Conservation (phyloP, 2,797 vertebrate genomes). For the Peromyscus aztecus region DNA sequence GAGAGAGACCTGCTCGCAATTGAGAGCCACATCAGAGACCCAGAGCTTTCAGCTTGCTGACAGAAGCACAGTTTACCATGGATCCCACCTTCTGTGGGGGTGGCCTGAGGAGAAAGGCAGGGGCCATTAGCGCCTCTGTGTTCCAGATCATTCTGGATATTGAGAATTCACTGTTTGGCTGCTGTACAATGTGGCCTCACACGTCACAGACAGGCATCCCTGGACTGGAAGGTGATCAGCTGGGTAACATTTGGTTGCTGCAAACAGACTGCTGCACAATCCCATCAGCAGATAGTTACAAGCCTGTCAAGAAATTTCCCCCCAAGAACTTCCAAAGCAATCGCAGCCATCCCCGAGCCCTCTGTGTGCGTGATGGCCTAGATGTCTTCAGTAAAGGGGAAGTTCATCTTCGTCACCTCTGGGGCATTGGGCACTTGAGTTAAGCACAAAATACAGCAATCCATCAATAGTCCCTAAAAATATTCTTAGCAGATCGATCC, state of each 20-base stretch:
- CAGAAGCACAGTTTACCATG: slow-evolving; percentile 64
- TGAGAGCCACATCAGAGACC: slow-evolving; percentile 81
- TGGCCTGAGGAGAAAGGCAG: background rate
- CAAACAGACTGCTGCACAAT: background rate
- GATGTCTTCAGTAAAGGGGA: slow-evolving; percentile 75
- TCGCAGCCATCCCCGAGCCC: background rate
- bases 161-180: background rate
- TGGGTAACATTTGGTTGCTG: rapidly evolving
- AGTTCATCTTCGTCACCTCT: slow-evolving; percentile 87
- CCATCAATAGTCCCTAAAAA: slow-evolving; percentile 86
- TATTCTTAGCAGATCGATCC: slow-evolving; percentile 76
- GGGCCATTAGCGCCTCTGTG: slow-evolving; percentile 45
- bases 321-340: background rate
- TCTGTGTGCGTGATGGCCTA: slow-evolving; percentile 44
- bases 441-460: slow-evolving; percentile 83
- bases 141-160: slow-evolving; percentile 49
- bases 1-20: slow-evolving; percentile 91
- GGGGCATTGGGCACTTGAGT: slow-evolving; percentile 76
- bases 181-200: rapidly evolving
- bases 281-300: background rate
- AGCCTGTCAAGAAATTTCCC: background rate
- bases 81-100: slow-evolving; percentile 78
- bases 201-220: background rate
- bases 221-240: background rate
- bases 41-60: slow-evolving; percentile 79